These are phyloP conservation scores for Ursus arctos DNA, from an alignment of 2,113 vertebrate species.

Conservation along the genomic window DNA sequence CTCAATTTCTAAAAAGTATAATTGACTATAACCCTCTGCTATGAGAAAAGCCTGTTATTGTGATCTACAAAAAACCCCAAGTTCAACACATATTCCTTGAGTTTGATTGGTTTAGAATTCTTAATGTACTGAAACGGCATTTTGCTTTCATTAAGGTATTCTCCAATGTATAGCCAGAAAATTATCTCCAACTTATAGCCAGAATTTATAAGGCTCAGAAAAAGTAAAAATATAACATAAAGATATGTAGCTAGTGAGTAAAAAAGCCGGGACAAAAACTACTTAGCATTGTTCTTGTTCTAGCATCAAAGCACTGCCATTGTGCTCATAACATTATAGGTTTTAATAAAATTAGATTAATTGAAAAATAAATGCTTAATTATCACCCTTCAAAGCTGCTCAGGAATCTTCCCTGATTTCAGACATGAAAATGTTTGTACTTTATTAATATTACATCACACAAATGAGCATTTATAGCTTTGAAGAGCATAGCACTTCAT, in stretches of 20 bases:
- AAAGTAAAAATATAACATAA: background rate
- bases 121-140: background rate
- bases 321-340: background rate
- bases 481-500: background rate
- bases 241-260: background rate
- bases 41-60: background rate
- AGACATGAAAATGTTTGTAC: slow-evolving; percentile 37
- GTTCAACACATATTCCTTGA: background rate
- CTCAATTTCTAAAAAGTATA: background rate
- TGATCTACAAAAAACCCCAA: background rate
- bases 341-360: slow-evolving; percentile 61
- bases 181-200: background rate
- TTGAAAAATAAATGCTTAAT: slow-evolving; percentile 61
- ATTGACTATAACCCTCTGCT: background rate
- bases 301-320: background rate
- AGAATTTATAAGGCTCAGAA: background rate
- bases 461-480: slow-evolving; percentile 29
- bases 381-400: slow-evolving; percentile 41
- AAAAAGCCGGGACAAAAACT: background rate
- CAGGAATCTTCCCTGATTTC: slow-evolving; percentile 24
- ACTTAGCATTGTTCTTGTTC: background rate
- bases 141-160: background rate
- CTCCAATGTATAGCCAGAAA: background rate
- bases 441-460: slow-evolving; percentile 63
- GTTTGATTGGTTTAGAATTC: background rate